phyloP scores from a whole-genome alignment of 2,797 vertebrate species.

The Channa striata region DNA sequence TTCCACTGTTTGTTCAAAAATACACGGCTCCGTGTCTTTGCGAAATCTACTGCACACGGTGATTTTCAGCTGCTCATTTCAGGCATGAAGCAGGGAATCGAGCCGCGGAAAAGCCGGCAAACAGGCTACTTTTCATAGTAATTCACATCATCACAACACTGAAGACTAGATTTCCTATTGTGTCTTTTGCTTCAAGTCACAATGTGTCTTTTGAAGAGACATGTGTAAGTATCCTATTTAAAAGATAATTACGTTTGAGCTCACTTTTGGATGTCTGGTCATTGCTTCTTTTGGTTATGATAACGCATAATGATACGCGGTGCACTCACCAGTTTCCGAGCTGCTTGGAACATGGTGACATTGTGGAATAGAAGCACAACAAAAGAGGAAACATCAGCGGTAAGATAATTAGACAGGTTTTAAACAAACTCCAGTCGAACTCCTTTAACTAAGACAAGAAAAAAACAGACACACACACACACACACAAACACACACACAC shows the following conservation, averaged over 20 bases:
- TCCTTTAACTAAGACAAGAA: not conserved
- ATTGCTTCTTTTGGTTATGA: too few species aligned
- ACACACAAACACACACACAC: not conserved
- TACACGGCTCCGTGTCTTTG: not conserved
- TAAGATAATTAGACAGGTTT: not conserved
- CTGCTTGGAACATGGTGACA: not conserved
- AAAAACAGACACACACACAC: too few species aligned
- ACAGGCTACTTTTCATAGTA: not conserved
- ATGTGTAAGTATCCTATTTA: not conserved
- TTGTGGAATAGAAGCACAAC: not conserved
- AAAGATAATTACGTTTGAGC: not conserved
- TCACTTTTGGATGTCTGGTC: not conserved
- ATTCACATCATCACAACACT: not conserved
- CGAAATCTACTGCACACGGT: not conserved
- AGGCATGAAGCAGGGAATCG: not conserved
- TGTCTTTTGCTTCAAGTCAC: not conserved
- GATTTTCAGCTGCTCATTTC: not conserved
- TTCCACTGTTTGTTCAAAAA: slow-evolving; percentile 13
- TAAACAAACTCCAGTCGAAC: not conserved
- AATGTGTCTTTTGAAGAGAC: not conserved
- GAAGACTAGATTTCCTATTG: not conserved
- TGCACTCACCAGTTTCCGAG: not conserved
- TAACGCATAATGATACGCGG: not conserved
- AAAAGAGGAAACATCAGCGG: not conserved
- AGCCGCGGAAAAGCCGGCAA: not conserved